Evolutionary conservation across 2,888 invertebrate species (phyloP).

Genomic region (Eutolmus rufibarbis): DNA sequence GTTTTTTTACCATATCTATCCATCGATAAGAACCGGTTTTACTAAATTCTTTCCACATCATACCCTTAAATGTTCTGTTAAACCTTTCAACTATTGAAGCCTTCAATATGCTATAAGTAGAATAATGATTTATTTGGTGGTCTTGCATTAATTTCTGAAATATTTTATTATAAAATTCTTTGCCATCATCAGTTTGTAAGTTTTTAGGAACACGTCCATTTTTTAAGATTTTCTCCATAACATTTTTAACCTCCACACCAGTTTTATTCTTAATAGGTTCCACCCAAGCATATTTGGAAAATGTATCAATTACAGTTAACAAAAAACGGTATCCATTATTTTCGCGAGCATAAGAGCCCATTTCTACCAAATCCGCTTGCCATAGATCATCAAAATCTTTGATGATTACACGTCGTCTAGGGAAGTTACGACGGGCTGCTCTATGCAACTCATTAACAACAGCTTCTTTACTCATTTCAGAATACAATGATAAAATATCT

Average conservation of each 20-base stretch:
- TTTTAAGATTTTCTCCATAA: not conserved
- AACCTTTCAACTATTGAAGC: constrained; percentile 8
- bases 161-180: not conserved
- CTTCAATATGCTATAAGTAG: not conserved
- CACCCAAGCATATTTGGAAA: constrained; percentile 59
- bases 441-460: constrained; percentile 55
- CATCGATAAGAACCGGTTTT: not conserved
- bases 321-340: constrained; percentile 56
- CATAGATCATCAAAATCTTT: constrained; percentile 53
- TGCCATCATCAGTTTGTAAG: not conserved
- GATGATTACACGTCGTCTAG: constrained; percentile 44
- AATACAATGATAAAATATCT: too few relatives aligned
- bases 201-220: not conserved
- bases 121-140: constrained; percentile 14
- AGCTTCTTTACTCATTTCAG: not conserved
- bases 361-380: constrained; percentile 46
- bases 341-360: constrained; percentile 52
- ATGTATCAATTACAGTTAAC: constrained; percentile 57
- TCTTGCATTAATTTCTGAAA: not conserved
- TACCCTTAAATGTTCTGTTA: not conserved
- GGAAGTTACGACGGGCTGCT: constrained; percentile 56
- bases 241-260: constrained; percentile 36
- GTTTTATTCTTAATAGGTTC: constrained; percentile 54
- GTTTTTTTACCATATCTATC: not conserved
- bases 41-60: constrained; percentile 4